Evolutionary conservation across 1,140 invertebrate species (phyloP).

Genomic region (Charaxes varanes): DNA sequence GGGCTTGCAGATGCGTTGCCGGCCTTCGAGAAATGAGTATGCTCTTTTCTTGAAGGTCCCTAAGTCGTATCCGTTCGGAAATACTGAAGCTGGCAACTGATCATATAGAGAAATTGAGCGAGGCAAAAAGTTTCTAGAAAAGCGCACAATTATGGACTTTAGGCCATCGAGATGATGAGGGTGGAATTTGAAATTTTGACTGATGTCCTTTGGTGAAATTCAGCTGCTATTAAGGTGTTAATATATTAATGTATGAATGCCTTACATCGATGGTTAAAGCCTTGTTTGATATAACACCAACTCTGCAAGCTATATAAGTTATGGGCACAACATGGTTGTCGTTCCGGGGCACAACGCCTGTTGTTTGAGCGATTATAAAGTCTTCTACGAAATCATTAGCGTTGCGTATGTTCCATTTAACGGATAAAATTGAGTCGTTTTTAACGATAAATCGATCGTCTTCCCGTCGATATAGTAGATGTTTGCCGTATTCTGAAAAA

Average conservation of each 20-base stretch:
- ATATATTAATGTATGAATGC: not conserved
- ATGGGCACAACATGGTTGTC: conserved; percentile 61
- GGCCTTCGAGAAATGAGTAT: too few relatives aligned
- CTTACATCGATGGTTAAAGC: conserved; percentile 54
- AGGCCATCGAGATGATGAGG: too few relatives aligned
- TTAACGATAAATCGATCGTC: conserved; percentile 65
- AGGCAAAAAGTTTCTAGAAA: too few relatives aligned
- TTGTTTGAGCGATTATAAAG: conserved; percentile 52
- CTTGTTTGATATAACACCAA: conserved; percentile 46
- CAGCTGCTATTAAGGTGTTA: not conserved
- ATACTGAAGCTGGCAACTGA: too few relatives aligned
- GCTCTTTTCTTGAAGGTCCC: too few relatives aligned
- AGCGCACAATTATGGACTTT: too few relatives aligned
- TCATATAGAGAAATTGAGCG: too few relatives aligned
- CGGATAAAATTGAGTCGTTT: conserved; percentile 60
- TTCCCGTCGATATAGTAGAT: conserved; percentile 54
- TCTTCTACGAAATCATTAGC: conserved; percentile 50
- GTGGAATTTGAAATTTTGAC: not conserved
- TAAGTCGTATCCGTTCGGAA: too few relatives aligned
- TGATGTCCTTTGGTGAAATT: not conserved
- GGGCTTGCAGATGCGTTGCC: too few relatives aligned
- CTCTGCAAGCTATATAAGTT: conserved; percentile 56
- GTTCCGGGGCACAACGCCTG: conserved; percentile 44
- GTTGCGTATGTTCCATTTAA: conserved; percentile 63
- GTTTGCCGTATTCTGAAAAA: conserved; percentile 55